Evolutionary conservation across 2,113 vertebrate genomes (phyloP), one percentile per base, ranked within the genome.

Genomic region (Oostethus manadensis): DNA sequence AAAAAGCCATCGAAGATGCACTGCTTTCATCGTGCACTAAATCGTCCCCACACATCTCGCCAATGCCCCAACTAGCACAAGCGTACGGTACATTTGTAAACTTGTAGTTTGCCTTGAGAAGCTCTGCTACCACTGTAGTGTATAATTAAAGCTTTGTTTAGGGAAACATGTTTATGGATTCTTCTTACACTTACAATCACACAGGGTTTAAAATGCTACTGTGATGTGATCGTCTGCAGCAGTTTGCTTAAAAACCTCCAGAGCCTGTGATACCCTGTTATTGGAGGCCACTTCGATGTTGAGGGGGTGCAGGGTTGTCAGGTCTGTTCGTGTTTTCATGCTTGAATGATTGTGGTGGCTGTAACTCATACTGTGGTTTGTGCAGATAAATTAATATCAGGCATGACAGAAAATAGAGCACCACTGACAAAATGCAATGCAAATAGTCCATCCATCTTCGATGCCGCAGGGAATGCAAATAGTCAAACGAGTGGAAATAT

Each of bases 401-500:
- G n/a, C n/a, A n/a, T n/a, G n/a, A n/a, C n/a, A 33, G 7, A 33
- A 33, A 33, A 33, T 33, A 7, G 29, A 6, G 4, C 5, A 33
- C 29, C 29, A 33, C 29, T 8, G 7, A 4, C 26, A 29, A 4
- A 29, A 29, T 33, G 29, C 6, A 29, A 29, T 33, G 29, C 29
- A 33, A 7, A 33, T 33, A 33, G 23, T 33, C 29, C n/a, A n/a
- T n/a, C n/a, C n/a, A n/a, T n/a, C n/a, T n/a, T n/a, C n/a, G n/a
- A n/a, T n/a, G n/a, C n/a, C n/a, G n/a, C n/a, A n/a, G n/a, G n/a
- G n/a, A n/a, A n/a, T n/a, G n/a, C n/a, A n/a, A n/a, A 58, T 46
- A 56, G 20, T n/a, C n/a, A 7, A 53, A 68, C 67, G 50, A 68
- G 76, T 91, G 92, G 79, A 93, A 93, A 94, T 84, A 88, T 84